Conservation (phyloP, 2,888 invertebrate species). For the Pomacea canaliculata region DNA sequence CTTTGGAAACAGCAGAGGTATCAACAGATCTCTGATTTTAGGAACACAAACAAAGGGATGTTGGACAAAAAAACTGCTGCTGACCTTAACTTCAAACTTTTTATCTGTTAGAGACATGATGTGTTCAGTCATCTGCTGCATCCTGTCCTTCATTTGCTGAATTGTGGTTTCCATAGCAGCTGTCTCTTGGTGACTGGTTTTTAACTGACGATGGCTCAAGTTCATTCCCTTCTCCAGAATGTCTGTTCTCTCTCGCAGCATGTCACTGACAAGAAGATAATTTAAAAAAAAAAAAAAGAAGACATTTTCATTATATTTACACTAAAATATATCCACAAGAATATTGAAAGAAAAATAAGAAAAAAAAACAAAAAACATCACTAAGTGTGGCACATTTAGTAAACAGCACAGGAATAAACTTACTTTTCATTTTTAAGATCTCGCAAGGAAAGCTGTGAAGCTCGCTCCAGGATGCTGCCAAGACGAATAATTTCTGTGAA, state of each 20-base stretch:
- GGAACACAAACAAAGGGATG: too few species aligned
- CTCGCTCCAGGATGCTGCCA: constrained; percentile 45
- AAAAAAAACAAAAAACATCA: too few species aligned
- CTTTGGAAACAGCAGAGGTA: background rate
- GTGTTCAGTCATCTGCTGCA: constrained; percentile 25
- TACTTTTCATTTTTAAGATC: constrained; percentile 51
- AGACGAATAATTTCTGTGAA: constrained; percentile 39
- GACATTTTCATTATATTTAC: too few species aligned
- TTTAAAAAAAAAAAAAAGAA: too few species aligned
- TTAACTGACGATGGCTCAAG: constrained; percentile 32
- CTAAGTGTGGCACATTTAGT: too few species aligned
- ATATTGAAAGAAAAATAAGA: too few species aligned
- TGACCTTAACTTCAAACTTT: constrained; percentile 29
- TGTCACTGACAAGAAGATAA: constrained; percentile 1
- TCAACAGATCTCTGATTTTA: background rate
- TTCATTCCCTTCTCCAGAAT: constrained; percentile 33
- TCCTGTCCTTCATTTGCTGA: constrained; percentile 26
- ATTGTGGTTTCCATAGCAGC: constrained; percentile 12
- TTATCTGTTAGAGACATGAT: constrained; percentile 34
- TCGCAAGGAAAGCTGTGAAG: constrained; percentile 43
- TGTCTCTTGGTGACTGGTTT: constrained; percentile 32
- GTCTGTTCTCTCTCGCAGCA: constrained; percentile 16
- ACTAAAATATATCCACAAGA: too few species aligned
- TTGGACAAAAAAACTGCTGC: background rate
- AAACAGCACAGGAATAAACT: constrained; percentile 21